phyloP scores from a whole-genome alignment of 2,888 invertebrate species.

The Drosophila rubida region DNA sequence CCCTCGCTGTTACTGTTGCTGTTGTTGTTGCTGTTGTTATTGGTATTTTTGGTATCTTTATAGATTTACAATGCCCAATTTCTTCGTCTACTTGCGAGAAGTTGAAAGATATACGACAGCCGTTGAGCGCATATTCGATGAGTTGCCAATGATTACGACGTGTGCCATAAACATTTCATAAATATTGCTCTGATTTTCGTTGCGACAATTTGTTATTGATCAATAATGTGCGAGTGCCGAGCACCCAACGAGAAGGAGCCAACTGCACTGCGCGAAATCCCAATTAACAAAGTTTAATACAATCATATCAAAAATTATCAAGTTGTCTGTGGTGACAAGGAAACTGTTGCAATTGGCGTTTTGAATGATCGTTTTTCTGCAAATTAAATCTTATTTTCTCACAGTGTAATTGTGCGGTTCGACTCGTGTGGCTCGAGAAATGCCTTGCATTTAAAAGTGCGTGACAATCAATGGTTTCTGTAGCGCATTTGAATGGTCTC shows the following conservation, averaged over 20 bases:
- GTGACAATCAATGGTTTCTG: too few relatives aligned
- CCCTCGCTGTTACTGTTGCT: neutral
- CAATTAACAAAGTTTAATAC: neutral
- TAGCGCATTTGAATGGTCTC: neutral
- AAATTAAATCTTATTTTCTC: too few relatives aligned
- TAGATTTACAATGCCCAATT: slow-evolving; percentile 80
- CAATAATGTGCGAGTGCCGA: slow-evolving; percentile 62
- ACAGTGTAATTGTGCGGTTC: too few relatives aligned
- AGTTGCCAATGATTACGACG: slow-evolving; percentile 81
- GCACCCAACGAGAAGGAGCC: slow-evolving; percentile 22
- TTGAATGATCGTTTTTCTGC: too few relatives aligned
- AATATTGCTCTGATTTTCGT: slow-evolving; percentile 81
- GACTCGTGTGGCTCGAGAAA: too few relatives aligned
- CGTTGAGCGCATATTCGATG: slow-evolving; percentile 65
- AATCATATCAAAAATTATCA: too few relatives aligned
- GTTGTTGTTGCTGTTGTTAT: slow-evolving; percentile 24
- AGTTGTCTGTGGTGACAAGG: too few relatives aligned
- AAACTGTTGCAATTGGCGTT: too few relatives aligned
- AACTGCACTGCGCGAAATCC: slow-evolving; percentile 38
- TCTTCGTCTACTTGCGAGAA: slow-evolving; percentile 79
- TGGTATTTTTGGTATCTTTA: slow-evolving; percentile 65
- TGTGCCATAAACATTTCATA: slow-evolving; percentile 77
- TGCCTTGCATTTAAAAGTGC: too few relatives aligned
- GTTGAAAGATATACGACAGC: slow-evolving; percentile 74
- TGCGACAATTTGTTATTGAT: slow-evolving; percentile 75